Conservation (phyloP, 2,888 invertebrate species). For the Dasysyrphus albostriatus region DNA sequence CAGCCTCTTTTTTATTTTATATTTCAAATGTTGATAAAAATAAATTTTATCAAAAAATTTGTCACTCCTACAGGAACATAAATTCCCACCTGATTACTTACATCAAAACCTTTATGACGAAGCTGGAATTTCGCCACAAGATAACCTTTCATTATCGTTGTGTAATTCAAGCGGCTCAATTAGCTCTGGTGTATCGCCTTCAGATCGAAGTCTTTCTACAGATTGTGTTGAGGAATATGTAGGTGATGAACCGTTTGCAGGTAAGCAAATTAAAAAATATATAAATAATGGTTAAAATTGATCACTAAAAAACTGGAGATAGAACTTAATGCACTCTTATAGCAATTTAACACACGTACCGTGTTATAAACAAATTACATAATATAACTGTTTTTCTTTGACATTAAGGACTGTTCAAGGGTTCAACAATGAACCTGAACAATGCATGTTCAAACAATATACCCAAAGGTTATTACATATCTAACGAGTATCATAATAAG, state of each 20-base stretch:
- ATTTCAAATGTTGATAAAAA: too few relatives aligned
- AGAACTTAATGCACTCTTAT: not conserved
- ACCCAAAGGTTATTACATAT: slow-evolving; percentile 4
- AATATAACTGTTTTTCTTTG: not conserved
- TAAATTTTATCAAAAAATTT: too few relatives aligned
- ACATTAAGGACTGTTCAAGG: slow-evolving; percentile 90
- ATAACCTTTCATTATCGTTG: slow-evolving; percentile 38
- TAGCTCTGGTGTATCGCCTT: slow-evolving; percentile 88
- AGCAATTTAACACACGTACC: not conserved
- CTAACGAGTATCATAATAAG: slow-evolving; percentile 15
- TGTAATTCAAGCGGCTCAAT: slow-evolving; percentile 86
- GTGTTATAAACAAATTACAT: not conserved
- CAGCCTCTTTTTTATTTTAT: too few relatives aligned
- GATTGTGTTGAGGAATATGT: slow-evolving; percentile 94
- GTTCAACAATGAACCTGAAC: slow-evolving; percentile 89
- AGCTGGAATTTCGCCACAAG: slow-evolving; percentile 80
- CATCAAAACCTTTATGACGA: slow-evolving; percentile 84
- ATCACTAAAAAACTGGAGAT: not conserved
- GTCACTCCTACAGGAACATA: slow-evolving; percentile 87
- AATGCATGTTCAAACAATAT: slow-evolving; percentile 82
- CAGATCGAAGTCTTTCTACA: slow-evolving; percentile 90
- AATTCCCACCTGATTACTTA: slow-evolving; percentile 89
- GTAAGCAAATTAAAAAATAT: slow-evolving; percentile 82
- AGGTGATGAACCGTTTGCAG: slow-evolving; percentile 94
- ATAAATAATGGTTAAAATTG: not conserved